These are phyloP conservation scores for Eurois occulta DNA, from an alignment of 2,888 invertebrate genomes.

Conservation along the genomic window DNA sequence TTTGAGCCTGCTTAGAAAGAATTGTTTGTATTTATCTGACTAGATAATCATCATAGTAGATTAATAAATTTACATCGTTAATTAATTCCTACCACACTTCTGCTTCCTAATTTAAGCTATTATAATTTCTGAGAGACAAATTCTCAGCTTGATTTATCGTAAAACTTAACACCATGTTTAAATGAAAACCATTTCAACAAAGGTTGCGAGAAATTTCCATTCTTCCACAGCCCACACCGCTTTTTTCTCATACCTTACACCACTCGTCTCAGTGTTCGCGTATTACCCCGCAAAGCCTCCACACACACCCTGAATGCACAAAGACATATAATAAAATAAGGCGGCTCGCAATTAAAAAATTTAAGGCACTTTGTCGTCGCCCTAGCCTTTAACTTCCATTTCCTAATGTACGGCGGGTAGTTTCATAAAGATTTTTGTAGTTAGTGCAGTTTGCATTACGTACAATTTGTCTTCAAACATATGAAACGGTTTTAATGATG, in stretches of 20 bases:
- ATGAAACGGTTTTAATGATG: constrained; percentile 67
- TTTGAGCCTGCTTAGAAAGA: too few relatives aligned
- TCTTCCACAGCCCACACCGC: constrained; percentile 38
- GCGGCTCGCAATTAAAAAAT: constrained; percentile 89
- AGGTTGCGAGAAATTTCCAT: not conserved
- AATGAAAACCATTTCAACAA: not conserved
- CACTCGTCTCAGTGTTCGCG: constrained; percentile 65
- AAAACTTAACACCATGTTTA: not conserved
- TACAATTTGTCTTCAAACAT: constrained; percentile 64
- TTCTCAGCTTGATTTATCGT: not conserved
- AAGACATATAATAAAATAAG: constrained; percentile 89
- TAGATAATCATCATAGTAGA: not conserved
- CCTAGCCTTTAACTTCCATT: constrained; percentile 78
- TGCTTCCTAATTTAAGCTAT: not conserved
- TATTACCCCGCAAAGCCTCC: constrained; percentile 80
- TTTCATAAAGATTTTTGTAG: constrained; percentile 70
- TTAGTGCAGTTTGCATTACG: constrained; percentile 60
- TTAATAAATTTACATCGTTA: not conserved
- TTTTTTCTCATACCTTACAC: constrained; percentile 61
- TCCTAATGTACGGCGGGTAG: constrained; percentile 74
- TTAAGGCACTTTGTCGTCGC: constrained; percentile 88
- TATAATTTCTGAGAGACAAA: not conserved
- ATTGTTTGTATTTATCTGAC: not conserved
- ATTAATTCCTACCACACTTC: not conserved
- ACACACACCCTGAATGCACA: constrained; percentile 87